These are phyloP conservation scores for Siniperca obscura DNA, from an alignment of 2,797 vertebrate genomes.

Conservation along the genomic window DNA sequence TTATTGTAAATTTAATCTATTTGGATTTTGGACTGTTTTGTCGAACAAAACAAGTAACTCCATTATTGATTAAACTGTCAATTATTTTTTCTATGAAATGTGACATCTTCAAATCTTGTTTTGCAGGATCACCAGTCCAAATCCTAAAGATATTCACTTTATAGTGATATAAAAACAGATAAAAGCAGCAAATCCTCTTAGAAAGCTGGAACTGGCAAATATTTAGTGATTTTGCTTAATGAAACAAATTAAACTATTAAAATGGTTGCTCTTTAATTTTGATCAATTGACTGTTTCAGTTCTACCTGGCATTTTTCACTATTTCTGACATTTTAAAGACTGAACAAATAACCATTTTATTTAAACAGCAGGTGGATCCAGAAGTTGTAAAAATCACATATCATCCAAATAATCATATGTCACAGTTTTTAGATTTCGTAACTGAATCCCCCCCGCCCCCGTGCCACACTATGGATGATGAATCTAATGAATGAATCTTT, in stretches of 20 bases:
- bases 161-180: neutral
- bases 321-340: neutral
- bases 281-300: neutral
- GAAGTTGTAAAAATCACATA: neutral
- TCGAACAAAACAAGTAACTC: too few relatives aligned
- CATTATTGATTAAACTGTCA: too few relatives aligned
- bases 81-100: too few relatives aligned
- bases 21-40: neutral
- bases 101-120: neutral
- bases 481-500: constrained; percentile 10
- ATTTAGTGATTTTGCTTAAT: neutral
- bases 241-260: neutral
- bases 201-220: neutral
- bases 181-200: neutral
- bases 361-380: neutral
- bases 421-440: neutral
- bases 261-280: neutral
- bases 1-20: neutral
- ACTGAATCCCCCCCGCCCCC: constrained; percentile 2
- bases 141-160: neutral
- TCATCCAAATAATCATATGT: neutral
- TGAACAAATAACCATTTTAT: neutral
- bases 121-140: neutral
- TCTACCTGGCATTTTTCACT: neutral
- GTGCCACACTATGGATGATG: constrained; percentile 1